phyloP scores from a whole-genome alignment of 2,113 vertebrate genomes.

The human region DNA sequence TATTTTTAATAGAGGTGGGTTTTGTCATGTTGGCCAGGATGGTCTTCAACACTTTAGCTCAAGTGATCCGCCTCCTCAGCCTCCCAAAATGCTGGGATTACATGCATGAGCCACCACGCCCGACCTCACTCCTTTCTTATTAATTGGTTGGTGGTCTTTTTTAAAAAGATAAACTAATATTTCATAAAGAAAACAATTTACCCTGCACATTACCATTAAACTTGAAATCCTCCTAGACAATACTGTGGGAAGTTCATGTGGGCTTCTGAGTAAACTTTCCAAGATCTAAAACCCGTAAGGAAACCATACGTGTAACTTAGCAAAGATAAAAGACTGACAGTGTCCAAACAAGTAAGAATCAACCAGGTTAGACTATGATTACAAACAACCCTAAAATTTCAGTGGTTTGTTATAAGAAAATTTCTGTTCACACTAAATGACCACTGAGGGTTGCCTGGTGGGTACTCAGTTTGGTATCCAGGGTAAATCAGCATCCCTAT shows the following conservation, averaged over 20 bases:
- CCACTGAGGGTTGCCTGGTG: background rate
- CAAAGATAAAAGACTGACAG: background rate
- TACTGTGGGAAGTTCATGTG: background rate
- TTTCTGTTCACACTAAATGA: background rate
- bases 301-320: background rate
- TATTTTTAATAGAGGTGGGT: too few species aligned
- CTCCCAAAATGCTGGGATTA: too few species aligned
- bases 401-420: background rate
- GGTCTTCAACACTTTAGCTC: too few species aligned
- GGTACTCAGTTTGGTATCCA: background rate
- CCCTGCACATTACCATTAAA: background rate
- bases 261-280: background rate
- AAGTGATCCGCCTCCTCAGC: too few species aligned
- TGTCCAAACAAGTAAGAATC: background rate
- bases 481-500: background rate
- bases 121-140: background rate
- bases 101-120: too few species aligned
- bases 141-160: background rate
- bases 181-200: constrained; percentile 20
- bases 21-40: too few species aligned
- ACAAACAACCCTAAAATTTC: background rate
- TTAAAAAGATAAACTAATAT: background rate
- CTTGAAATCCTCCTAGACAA: background rate
- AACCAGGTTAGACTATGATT: background rate
- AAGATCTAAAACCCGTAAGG: background rate